Conservation (phyloP, 2,888 invertebrate genomes). For the Apotomis betuletana region DNA sequence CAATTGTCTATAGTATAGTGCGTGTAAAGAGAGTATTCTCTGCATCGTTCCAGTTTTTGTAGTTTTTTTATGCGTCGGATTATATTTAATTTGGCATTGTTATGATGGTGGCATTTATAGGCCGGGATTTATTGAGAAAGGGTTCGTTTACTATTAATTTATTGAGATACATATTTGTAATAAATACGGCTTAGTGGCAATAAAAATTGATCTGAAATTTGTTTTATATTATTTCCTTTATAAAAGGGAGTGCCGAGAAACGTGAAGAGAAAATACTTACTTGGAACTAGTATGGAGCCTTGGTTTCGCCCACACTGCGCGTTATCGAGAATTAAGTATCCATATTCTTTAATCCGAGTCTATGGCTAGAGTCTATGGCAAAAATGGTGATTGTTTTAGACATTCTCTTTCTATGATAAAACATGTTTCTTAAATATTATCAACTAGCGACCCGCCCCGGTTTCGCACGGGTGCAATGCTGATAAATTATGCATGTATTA, state of each 20-base stretch:
- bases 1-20: constrained; percentile 80
- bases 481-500: too few relatives aligned
- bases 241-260: neutral
- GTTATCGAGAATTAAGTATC: too few relatives aligned
- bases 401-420: too few relatives aligned
- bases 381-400: too few relatives aligned
- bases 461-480: too few relatives aligned
- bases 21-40: constrained; percentile 80
- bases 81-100: constrained; percentile 80
- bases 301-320: too few relatives aligned
- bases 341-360: too few relatives aligned
- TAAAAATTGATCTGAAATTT: constrained; percentile 33
- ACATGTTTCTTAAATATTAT: too few relatives aligned
- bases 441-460: too few relatives aligned
- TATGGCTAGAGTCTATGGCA: too few relatives aligned
- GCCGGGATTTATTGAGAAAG: constrained; percentile 67
- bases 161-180: constrained; percentile 35
- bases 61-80: constrained; percentile 69
- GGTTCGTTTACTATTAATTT: constrained; percentile 48
- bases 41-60: constrained; percentile 68
- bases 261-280: too few relatives aligned
- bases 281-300: too few relatives aligned
- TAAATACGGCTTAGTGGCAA: constrained; percentile 34
- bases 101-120: constrained; percentile 69
- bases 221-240: constrained; percentile 8